phyloP scores from a whole-genome alignment of 2,797 vertebrate species.

The Lindbergichthys nudifrons region DNA sequence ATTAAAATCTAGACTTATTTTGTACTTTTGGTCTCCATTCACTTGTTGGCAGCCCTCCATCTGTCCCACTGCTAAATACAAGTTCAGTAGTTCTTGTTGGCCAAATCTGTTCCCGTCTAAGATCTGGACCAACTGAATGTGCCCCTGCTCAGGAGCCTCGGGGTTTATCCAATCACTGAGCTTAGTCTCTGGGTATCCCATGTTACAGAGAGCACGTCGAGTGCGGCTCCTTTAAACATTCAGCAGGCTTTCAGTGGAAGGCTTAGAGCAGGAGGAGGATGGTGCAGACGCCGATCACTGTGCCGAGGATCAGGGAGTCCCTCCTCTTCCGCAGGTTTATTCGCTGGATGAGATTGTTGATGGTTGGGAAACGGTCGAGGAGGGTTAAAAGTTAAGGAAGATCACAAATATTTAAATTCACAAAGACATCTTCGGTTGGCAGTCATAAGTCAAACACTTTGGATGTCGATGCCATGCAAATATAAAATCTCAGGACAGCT shows the following conservation, averaged over 20 bases:
- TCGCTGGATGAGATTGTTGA: slow-evolving; percentile 97
- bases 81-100: slow-evolving; percentile 75
- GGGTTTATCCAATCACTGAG: slow-evolving; percentile 57
- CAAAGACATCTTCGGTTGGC: background rate
- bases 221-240: slow-evolving; percentile 48
- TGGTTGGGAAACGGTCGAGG: slow-evolving; percentile 94
- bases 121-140: slow-evolving; percentile 73
- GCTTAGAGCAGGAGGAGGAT: slow-evolving; percentile 95
- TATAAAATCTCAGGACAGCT: background rate
- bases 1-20: slow-evolving; percentile 73
- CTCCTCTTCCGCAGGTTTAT: slow-evolving; percentile 96
- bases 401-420: background rate
- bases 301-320: slow-evolving; percentile 94
- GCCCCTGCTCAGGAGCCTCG: slow-evolving; percentile 63
- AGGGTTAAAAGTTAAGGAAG: slow-evolving; percentile 66
- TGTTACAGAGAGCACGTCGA: slow-evolving; percentile 54
- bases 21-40: slow-evolving; percentile 76
- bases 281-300: slow-evolving; percentile 93
- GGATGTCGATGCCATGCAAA: background rate
- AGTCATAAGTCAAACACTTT: background rate
- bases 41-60: slow-evolving; percentile 55
- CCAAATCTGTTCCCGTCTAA: slow-evolving; percentile 60
- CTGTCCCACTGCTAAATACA: slow-evolving; percentile 70
- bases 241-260: slow-evolving; percentile 90
- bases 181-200: slow-evolving; percentile 48